Conservation (phyloP, 2,797 vertebrate genomes). For the Brotula barbata region DNA sequence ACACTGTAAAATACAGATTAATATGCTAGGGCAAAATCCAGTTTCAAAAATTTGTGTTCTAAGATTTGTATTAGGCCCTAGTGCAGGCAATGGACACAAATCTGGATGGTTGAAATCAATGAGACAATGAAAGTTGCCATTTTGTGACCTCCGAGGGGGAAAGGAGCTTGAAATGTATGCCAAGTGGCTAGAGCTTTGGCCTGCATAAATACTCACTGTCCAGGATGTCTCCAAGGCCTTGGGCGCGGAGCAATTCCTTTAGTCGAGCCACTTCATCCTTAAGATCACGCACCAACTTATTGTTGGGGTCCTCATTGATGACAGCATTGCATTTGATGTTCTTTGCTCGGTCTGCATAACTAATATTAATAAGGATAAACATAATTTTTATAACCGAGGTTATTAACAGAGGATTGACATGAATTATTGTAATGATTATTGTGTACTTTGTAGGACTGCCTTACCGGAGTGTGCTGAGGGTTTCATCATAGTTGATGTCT, state of each 20-base stretch:
- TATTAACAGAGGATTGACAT: not conserved
- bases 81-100: slow-evolving; percentile 38
- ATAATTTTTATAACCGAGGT: not conserved
- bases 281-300: slow-evolving; percentile 94
- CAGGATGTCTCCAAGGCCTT: slow-evolving; percentile 96
- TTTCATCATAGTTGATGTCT: slow-evolving; percentile 99
- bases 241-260: slow-evolving; percentile 94
- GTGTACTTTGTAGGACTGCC: not conserved
- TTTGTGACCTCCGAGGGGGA: slow-evolving; percentile 29
- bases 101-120: slow-evolving; percentile 29
- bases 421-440: not conserved
- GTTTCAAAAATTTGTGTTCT: too few species aligned
- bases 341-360: slow-evolving; percentile 96
- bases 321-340: slow-evolving; percentile 99
- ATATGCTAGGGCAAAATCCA: too few species aligned
- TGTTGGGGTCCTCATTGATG: slow-evolving; percentile 98
- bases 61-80: slow-evolving; percentile 16
- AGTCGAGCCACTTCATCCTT: slow-evolving; percentile 96
- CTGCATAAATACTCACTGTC: slow-evolving; percentile 88
- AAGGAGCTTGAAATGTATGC: slow-evolving; percentile 5
- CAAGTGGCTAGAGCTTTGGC: slow-evolving; percentile 23
- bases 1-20: too few species aligned
- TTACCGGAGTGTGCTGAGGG: slow-evolving; percentile 96
- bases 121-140: slow-evolving; percentile 36
- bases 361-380: slow-evolving; percentile 65